These are phyloP conservation scores for Scaptomyza polygonia DNA, from an alignment of 2,888 invertebrate species.

Conservation along the genomic window DNA sequence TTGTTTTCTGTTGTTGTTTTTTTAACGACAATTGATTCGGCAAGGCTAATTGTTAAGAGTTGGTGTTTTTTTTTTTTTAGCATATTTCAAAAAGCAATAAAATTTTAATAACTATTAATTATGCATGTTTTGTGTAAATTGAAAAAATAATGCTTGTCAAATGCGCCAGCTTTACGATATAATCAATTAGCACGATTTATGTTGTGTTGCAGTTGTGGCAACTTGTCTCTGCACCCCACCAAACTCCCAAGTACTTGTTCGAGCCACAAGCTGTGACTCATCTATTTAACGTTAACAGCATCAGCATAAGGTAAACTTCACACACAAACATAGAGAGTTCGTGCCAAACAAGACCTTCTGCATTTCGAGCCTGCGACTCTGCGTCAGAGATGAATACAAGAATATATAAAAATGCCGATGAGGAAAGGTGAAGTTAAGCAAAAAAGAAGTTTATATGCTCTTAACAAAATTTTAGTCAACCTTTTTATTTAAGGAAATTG, in stretches of 20 bases:
- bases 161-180: slow-evolving; percentile 56
- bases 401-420: slow-evolving; percentile 12
- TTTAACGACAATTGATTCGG: slow-evolving; percentile 26
- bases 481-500: neutral
- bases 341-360: slow-evolving; percentile 79
- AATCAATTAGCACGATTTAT: slow-evolving; percentile 79
- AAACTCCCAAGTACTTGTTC: slow-evolving; percentile 44
- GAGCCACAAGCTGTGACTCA: slow-evolving; percentile 68
- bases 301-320: slow-evolving; percentile 33
- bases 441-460: neutral
- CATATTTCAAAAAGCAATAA: slow-evolving; percentile 46
- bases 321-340: slow-evolving; percentile 46
- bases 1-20: slow-evolving; percentile 4
- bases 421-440: slow-evolving; percentile 1
- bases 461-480: neutral
- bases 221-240: neutral
- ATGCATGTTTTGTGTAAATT: slow-evolving; percentile 72
- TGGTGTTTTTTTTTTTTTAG: slow-evolving; percentile 20
- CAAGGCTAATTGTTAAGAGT: slow-evolving; percentile 36
- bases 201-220: slow-evolving; percentile 73
- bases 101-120: slow-evolving; percentile 72
- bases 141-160: slow-evolving; percentile 66
- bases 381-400: slow-evolving; percentile 15
- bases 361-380: slow-evolving; percentile 43
- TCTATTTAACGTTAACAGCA: slow-evolving; percentile 28